A percentile compares a stretch with the other conserved stretches of the same genome.
phyloP scores from a whole-genome alignment of 1,140 invertebrate genomes.

The Charaxes varanes region DNA sequence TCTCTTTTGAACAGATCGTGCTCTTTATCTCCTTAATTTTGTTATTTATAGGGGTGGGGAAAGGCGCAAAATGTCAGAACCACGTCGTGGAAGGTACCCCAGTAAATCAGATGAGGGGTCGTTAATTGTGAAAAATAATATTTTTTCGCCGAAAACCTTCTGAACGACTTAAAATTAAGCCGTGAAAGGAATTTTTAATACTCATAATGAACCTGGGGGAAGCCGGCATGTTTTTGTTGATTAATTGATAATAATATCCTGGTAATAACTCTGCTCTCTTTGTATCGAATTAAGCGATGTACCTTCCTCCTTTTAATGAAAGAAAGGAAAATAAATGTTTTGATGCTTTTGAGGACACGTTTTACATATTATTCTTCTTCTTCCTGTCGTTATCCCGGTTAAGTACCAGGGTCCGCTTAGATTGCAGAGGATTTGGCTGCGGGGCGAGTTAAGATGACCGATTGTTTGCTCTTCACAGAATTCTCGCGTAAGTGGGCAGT shows the following conservation, averaged over 20 bases:
- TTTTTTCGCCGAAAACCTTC: conserved; percentile 26
- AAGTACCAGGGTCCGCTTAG: no score
- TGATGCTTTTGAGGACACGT: no score
- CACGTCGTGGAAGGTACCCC: conserved; percentile 15
- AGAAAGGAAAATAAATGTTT: no score
- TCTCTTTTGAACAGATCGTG: conserved; percentile 15
- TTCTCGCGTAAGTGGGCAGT: no score
- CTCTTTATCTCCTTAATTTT: conserved; percentile 25
- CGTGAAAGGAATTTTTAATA: conserved; percentile 42
- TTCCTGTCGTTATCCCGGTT: no score
- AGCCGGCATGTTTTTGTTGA: conserved; percentile 9
- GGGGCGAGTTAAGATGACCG: no score
- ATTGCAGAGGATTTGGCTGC: no score
- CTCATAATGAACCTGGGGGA: conserved; percentile 23
- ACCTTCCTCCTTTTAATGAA: no score
- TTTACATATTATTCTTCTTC: no score
- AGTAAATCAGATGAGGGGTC: conserved; percentile 37
- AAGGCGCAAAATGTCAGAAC: conserved; percentile 31
- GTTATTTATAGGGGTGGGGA: conserved; percentile 36
- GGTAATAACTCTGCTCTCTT: conserved; percentile 3
- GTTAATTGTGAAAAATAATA: conserved; percentile 61
- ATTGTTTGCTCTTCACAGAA: no score
- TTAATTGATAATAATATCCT: conserved; percentile 25
- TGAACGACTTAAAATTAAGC: conserved; percentile 37
- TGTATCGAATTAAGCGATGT: no score